These are phyloP conservation scores for Oryzias sinensis DNA, from an alignment of 2,797 vertebrate species.

Conservation along the genomic window DNA sequence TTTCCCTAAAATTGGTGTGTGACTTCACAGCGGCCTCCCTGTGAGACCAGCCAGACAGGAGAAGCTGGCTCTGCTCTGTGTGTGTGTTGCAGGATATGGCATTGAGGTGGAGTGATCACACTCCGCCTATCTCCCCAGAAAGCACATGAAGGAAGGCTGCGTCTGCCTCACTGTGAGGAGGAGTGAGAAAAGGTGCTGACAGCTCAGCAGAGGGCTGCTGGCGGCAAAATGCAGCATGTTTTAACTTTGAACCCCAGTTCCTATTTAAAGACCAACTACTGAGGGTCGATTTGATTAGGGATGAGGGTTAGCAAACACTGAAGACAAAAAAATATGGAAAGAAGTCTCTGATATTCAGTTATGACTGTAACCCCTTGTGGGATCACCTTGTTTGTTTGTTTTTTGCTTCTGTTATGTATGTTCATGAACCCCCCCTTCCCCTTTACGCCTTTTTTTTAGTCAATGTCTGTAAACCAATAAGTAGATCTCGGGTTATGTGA, in stretches of 20 bases:
- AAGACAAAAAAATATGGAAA: constrained; percentile 1
- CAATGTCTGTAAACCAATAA: constrained; percentile 49
- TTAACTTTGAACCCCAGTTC: constrained; percentile 54
- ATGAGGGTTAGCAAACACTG: constrained; percentile 2
- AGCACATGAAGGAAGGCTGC: constrained; percentile 62
- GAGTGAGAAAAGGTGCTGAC: constrained; percentile 68
- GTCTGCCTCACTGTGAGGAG: constrained; percentile 54
- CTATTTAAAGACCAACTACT: constrained; percentile 62
- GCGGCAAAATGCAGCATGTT: constrained; percentile 59
- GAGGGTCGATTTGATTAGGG: constrained; percentile 28
- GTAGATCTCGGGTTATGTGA: constrained; percentile 40
- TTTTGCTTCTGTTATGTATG: constrained; percentile 57
- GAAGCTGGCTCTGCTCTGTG: constrained; percentile 49
- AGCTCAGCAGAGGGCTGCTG: constrained; percentile 63
- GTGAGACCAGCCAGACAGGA: constrained; percentile 56
- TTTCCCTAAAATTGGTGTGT: constrained; percentile 65
- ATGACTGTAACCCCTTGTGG: constrained; percentile 32
- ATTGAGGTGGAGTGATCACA: constrained; percentile 61
- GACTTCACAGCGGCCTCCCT: constrained; percentile 59
- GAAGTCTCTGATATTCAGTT: constrained; percentile 16
- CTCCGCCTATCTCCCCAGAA: constrained; percentile 55
- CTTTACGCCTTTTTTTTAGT: constrained; percentile 50
- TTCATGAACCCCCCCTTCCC: constrained; percentile 60
- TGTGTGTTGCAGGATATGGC: constrained; percentile 53
- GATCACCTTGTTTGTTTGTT: constrained; percentile 43